phyloP scores from a whole-genome alignment of 2,888 invertebrate genomes.

The Pecten maximus region DNA sequence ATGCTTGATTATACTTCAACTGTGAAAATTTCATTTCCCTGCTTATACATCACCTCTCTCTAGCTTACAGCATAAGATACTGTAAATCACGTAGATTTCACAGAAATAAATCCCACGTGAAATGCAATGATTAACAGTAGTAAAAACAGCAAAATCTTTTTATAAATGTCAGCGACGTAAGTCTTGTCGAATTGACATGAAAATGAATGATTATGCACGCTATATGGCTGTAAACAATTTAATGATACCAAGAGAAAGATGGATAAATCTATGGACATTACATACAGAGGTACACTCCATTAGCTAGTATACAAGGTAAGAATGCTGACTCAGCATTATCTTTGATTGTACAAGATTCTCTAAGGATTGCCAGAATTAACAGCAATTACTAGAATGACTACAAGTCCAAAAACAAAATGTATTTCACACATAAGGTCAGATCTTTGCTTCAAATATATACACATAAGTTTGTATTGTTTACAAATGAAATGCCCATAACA shows the following conservation, averaged over 20 bases:
- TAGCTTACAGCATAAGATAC: no score
- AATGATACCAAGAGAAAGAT: neutral
- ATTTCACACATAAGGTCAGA: neutral
- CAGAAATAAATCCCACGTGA: no score
- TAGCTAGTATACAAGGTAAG: neutral
- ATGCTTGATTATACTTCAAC: no score
- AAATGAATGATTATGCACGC: neutral
- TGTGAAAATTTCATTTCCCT: no score
- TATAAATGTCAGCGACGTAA: neutral
- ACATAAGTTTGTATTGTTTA: neutral
- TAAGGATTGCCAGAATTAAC: no score
- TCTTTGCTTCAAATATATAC: slow-evolving; percentile 5
- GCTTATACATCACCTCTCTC: no score
- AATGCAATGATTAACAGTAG: no score
- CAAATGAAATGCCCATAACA: neutral
- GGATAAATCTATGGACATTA: neutral
- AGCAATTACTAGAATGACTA: neutral
- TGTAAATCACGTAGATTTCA: no score
- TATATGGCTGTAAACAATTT: neutral
- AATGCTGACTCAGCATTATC: neutral
- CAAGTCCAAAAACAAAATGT: neutral
- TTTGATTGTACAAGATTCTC: neutral
- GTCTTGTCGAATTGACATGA: neutral
- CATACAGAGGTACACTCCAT: neutral
- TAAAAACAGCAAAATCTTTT: no score